phyloP scores from a whole-genome alignment of 1,140 invertebrate genomes.

The Cryptotermes secundus region DNA sequence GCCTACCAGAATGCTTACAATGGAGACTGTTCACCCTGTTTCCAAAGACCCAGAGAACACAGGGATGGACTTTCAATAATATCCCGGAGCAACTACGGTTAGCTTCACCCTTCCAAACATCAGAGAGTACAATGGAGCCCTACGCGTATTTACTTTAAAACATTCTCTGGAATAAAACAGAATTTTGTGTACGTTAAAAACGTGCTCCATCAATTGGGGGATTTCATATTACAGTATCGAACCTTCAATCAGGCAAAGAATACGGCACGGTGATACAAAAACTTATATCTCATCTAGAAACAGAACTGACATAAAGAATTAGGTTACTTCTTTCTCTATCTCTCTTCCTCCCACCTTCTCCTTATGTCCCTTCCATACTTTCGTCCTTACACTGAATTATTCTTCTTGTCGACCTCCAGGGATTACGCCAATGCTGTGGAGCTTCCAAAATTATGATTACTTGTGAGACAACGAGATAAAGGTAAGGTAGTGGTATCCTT shows the following conservation, averaged over 20 bases:
- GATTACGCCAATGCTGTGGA: too few relatives aligned
- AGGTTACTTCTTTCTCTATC: too few relatives aligned
- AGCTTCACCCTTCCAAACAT: background rate
- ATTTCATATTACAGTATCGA: background rate
- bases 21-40: background rate
- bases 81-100: background rate
- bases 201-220: background rate
- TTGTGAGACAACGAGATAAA: too few relatives aligned
- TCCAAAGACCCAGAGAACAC: background rate
- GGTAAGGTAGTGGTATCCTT: too few relatives aligned
- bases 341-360: too few relatives aligned
- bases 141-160: background rate
- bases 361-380: too few relatives aligned
- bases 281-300: background rate
- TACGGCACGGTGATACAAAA: background rate
- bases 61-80: background rate
- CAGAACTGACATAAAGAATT: too few relatives aligned
- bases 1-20: too few relatives aligned
- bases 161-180: background rate
- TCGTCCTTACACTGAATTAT: too few relatives aligned
- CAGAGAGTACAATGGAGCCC: background rate
- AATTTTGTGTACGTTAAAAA: background rate
- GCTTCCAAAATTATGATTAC: too few relatives aligned
- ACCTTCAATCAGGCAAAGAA: background rate
- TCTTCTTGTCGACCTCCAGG: too few relatives aligned